Base-by-base conservation (phyloP, 2,888 invertebrate genomes). In the Subacronicta megacephala region DNA sequence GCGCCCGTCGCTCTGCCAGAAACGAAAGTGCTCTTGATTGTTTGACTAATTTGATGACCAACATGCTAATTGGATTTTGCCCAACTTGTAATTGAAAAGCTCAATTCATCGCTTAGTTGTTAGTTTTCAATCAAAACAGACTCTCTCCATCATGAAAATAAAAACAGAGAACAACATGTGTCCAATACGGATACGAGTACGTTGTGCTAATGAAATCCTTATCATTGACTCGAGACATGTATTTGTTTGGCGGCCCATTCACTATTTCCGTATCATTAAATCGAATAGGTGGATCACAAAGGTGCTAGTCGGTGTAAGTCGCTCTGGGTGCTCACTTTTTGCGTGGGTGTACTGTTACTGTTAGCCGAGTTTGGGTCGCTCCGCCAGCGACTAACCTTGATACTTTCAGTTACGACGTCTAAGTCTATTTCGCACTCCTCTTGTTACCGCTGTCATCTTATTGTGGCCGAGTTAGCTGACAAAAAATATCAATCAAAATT, bases 401-500 rank as follows among this genome's bases (percentile, higher is more conserved):
- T 94, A 92, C 92, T 92, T 92, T 93, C 92, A 91, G 93, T 92
- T 92, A 90, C 92, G 87, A 88, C 82, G 86, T 68, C 78, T 77
- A 80, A 80, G 75, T 89, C 90, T 84, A 92, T 93, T 94, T 92
- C 85, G 93, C 93, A 92, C 90, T 92, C 82, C 88, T 94, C 92
- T 93, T 91, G 90, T 93, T 92, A 92, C 85, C 87, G 84, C 89
- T 90, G 90, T 92, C 92, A 90, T 91, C 91, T 93, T 90, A 92
- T 93, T 93, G 93, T 93, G 91, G 88, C 88, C 91, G 90, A 90
- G 90, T 90, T 90, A 89, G 82, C 90, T 84, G 83, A 93, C 92
- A 94, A 94, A 94, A 94, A 94, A 94, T 93, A 94, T 93, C 93
- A 94, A 94, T 94, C 94, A 92, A 93, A 93, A 93, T 93, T 94